Conservation (phyloP, 2,113 vertebrate genomes). For the Brienomyrus brachyistius region DNA sequence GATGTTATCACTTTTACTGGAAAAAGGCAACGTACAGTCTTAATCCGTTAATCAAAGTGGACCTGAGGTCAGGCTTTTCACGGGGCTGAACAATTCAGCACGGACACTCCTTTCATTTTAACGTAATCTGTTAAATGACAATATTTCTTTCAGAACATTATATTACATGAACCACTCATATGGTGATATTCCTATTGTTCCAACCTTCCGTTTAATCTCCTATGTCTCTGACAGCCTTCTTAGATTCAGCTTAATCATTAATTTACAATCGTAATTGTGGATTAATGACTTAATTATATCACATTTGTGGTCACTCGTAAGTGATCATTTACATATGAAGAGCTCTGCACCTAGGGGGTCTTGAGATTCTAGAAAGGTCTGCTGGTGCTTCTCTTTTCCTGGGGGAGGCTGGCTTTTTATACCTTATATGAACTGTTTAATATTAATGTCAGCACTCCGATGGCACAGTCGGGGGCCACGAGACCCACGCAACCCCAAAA, state of each 20-base stretch:
- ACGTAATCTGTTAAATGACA: not conserved
- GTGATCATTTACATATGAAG: not conserved
- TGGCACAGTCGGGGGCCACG: not conserved
- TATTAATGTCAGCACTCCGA: not conserved
- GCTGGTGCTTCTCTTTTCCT: not conserved
- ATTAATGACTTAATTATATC: not conserved
- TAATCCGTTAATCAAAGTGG: not conserved
- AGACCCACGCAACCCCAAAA: not conserved
- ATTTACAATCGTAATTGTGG: not conserved
- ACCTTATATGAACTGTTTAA: conserved; percentile 8
- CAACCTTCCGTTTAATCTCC: not conserved
- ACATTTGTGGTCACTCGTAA: not conserved
- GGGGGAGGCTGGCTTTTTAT: not conserved
- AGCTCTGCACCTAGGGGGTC: not conserved
- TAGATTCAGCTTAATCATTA: not conserved
- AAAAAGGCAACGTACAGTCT: not conserved
- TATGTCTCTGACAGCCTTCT: not conserved
- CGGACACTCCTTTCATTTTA: not conserved
- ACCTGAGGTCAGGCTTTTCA: not conserved
- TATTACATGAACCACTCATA: not conserved
- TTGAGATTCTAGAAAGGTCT: not conserved
- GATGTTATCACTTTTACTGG: not conserved
- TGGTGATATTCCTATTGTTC: not conserved
- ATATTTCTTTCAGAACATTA: not conserved
- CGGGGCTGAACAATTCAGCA: not conserved